Percentiles rank a stretch among this genome's conserved stretches.
These are phyloP conservation scores for Yoshiicerus persimilis DNA, from an alignment of 1,140 invertebrate species.

Conservation along the genomic window DNA sequence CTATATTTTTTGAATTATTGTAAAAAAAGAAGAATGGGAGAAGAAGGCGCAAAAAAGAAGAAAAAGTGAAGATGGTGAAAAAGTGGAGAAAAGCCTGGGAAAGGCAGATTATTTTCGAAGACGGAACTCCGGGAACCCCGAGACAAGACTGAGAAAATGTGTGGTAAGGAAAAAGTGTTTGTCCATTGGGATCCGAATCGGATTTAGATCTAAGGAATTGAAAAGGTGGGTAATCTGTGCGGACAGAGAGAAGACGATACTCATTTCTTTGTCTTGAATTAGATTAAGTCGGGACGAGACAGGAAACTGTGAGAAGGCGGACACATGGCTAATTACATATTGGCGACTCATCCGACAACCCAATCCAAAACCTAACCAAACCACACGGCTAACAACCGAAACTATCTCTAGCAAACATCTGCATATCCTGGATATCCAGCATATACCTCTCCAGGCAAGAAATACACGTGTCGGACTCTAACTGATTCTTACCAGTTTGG, in stretches of 20 bases:
- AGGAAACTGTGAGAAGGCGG: conserved; percentile 33
- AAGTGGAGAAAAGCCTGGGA: neutral
- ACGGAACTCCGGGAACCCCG: neutral
- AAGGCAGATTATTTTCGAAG: neutral
- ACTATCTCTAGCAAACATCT: neutral
- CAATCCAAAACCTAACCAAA: neutral
- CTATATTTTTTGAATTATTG: no score
- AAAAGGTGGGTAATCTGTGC: neutral
- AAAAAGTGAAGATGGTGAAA: neutral
- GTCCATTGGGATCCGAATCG: neutral
- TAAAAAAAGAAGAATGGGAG: neutral
- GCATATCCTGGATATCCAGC: no score
- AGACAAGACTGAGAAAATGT: neutral
- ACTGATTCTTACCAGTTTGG: no score
- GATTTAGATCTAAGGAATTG: neutral
- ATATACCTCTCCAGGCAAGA: no score
- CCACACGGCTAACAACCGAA: neutral
- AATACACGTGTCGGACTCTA: no score
- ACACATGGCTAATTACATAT: conserved; percentile 37
- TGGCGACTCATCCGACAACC: neutral
- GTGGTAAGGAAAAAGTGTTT: neutral
- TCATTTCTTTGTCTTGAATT: conserved; percentile 18
- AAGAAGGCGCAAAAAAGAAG: neutral
- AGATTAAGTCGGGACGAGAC: conserved; percentile 23
- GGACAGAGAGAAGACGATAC: neutral